Base-by-base conservation (phyloP, 2,888 invertebrate species). In the Syrista parreyssii region DNA sequence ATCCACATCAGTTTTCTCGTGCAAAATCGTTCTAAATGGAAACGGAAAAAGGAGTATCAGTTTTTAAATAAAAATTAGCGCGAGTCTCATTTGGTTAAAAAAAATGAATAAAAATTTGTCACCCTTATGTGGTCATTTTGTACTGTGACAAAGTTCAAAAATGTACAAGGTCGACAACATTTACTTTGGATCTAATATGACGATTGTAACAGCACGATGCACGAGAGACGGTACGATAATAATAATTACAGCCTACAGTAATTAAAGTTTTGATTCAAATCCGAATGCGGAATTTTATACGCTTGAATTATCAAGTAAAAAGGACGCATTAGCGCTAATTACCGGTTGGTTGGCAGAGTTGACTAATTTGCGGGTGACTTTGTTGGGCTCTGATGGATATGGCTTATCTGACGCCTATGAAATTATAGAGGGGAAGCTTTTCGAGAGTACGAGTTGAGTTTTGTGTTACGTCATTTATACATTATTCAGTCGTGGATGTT, bases 401-500 rank as follows among this genome's bases (percentile, higher is more conserved):
- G 55, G 23, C 55, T 55, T 55, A 55, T 55, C 55, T 9, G 55
- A 55, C 23, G 55, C 55, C 55, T 55, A 55, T 55, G 55, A 55
- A 23, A 55, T 55, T 55, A 55, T 55, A 55, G 55, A 55, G 23
- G 15, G 55, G 15, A 55, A 55, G 9, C 23, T 55, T 55, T 23
- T 23, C 55, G 55, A 55, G 55, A 23, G 23, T 55, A 23, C 68
- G 68, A 75, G 32, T 74, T 23, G 74, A 74, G 30, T 78, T 78
- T 77, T 76, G 73, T 74, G 71, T 74, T 80, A 74, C 79, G 76
- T 75, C 80, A 79, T 78, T 83, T 79, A 79, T 81, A 78, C 79
- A 82, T 82, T 80, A 82, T 83, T 79, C 79, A 83, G 74, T 71
- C 72, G 73, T 55, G 76, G 76, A 80, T 81, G 77, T 73, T 79